These are phyloP conservation scores for Clusia tigrina DNA, from an alignment of 2,888 invertebrate genomes.

Conservation along the genomic window DNA sequence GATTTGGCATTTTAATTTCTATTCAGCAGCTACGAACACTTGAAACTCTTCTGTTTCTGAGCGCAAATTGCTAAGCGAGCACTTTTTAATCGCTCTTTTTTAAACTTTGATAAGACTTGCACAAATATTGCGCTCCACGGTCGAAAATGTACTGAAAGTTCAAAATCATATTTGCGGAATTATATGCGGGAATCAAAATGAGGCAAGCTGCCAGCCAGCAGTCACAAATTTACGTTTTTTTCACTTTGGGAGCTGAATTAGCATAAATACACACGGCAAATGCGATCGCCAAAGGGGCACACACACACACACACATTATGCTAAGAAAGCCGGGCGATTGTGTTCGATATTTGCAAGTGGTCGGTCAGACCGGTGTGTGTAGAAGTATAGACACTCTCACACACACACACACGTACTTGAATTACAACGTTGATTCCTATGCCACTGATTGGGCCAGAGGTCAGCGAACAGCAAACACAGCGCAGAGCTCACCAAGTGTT, in stretches of 20 bases:
- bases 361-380: too few species aligned
- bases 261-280: conserved; percentile 30
- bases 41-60: conserved; percentile 3
- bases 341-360: not conserved
- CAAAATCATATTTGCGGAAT: conserved; percentile 44
- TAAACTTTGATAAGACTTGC: conserved; percentile 10
- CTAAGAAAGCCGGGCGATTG: conserved; percentile 2
- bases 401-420: conserved; percentile 14
- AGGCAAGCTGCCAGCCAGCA: conserved; percentile 3
- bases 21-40: too few species aligned
- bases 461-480: conserved; percentile 19
- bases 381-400: too few species aligned
- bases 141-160: conserved; percentile 51
- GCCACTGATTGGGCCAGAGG: conserved; percentile 12
- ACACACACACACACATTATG: conserved; percentile 1
- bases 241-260: conserved; percentile 29
- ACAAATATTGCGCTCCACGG: conserved; percentile 34
- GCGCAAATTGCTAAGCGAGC: too few species aligned
- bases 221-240: conserved; percentile 4
- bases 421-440: not conserved
- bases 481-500: not conserved
- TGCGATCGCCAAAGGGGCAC: conserved; percentile 9
- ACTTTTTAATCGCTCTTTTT: conserved; percentile 6
- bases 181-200: conserved; percentile 30
- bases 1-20: conserved; percentile 49